Conservation (phyloP, 2,113 vertebrate genomes). For the Trematomus loennbergii region DNA sequence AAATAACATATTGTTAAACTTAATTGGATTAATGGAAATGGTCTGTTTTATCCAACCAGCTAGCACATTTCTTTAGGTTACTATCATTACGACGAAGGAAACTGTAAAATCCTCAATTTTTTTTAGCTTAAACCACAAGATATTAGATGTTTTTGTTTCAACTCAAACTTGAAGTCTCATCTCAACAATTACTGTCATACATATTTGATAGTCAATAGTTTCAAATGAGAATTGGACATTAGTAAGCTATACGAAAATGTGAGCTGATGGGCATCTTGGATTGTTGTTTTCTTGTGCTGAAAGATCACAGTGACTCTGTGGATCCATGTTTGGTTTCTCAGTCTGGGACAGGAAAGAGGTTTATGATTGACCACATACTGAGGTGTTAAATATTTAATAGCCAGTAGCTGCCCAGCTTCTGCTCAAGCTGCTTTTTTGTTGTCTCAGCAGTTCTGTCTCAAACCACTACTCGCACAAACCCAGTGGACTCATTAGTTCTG, state of each 20-base stretch:
- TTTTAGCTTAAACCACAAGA: not conserved
- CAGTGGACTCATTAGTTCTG: conserved; percentile 38
- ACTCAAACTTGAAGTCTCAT: not conserved
- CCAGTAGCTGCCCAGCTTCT: conserved; percentile 22
- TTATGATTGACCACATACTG: conserved; percentile 52
- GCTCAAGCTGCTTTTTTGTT: conserved; percentile 20
- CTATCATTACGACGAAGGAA: not conserved
- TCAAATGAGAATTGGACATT: not conserved
- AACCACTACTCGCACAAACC: conserved; percentile 12
- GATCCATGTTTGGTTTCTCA: conserved; percentile 1
- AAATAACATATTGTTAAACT: not conserved
- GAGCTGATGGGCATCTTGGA: not conserved
- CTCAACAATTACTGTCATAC: not conserved
- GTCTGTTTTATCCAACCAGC: not conserved
- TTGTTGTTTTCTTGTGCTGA: not conserved
- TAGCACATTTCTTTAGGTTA: not conserved
- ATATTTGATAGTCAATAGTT: not conserved
- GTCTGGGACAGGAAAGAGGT: conserved; percentile 8
- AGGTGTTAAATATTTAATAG: conserved; percentile 63
- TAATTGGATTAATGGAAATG: not conserved
- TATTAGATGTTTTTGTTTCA: not conserved
- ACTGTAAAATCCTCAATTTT: not conserved
- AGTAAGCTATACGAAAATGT: not conserved
- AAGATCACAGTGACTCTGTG: not conserved
- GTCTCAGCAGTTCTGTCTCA: conserved; percentile 57